Conservation (phyloP, 2,888 invertebrate species). For the Drosophila formosana region DNA sequence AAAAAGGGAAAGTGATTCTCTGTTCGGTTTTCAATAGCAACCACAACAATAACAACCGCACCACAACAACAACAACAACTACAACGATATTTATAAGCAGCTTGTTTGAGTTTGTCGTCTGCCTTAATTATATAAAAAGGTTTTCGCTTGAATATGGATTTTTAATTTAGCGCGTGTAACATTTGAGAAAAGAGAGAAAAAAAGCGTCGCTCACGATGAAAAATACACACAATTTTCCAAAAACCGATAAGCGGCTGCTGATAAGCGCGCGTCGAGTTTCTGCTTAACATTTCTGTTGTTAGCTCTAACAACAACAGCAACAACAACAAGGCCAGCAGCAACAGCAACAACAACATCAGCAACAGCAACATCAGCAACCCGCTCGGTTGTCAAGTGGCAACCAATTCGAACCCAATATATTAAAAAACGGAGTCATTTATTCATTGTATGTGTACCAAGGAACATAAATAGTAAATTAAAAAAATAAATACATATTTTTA, state of each 20-base stretch:
- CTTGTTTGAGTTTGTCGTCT: slow-evolving; percentile 27
- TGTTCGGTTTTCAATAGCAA: slow-evolving; percentile 26
- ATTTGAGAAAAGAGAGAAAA: slow-evolving; percentile 26
- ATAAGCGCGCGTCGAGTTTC: slow-evolving; percentile 42
- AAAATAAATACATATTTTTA: not conserved
- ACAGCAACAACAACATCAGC: not conserved
- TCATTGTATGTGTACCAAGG: no score
- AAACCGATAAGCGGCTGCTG: slow-evolving; percentile 63
- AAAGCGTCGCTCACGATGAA: slow-evolving; percentile 3
- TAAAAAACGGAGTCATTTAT: not conserved
- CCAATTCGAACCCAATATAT: slow-evolving; percentile 1
- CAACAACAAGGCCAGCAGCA: slow-evolving; percentile 3
- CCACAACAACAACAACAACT: slow-evolving; percentile 15
- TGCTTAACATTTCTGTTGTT: slow-evolving; percentile 50
- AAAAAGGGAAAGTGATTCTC: slow-evolving; percentile 72
- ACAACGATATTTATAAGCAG: slow-evolving; percentile 31
- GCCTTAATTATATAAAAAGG: slow-evolving; percentile 71
- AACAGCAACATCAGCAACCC: not conserved
- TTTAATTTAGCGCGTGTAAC: slow-evolving; percentile 56
- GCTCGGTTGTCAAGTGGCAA: not conserved
- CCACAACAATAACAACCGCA: slow-evolving; percentile 4
- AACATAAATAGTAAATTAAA: not conserved
- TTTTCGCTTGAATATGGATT: slow-evolving; percentile 60
- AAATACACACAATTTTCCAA: slow-evolving; percentile 47
- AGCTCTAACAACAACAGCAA: slow-evolving; percentile 22